Evolutionary conservation across 2,113 vertebrate genomes (phyloP).

Genomic region (Fukomys damarensis): DNA sequence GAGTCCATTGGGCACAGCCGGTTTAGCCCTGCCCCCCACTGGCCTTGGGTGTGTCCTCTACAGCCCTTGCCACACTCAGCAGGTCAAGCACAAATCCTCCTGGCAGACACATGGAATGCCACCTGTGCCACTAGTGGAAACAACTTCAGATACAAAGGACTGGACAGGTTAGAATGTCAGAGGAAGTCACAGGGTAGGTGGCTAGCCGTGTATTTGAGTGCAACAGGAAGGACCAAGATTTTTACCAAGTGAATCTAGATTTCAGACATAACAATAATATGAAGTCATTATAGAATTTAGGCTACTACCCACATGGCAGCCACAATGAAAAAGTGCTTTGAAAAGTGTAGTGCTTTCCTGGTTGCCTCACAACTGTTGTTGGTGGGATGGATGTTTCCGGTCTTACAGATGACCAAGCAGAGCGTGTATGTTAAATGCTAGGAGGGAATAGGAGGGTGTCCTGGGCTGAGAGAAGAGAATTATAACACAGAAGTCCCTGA

Average conservation of each 20-base stretch:
- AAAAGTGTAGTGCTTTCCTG: background rate
- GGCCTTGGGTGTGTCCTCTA: background rate
- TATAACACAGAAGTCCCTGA: background rate
- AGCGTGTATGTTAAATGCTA: background rate
- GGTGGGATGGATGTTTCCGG: background rate
- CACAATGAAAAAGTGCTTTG: background rate
- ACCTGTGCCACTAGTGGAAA: constrained; percentile 36
- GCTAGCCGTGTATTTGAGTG: constrained; percentile 40
- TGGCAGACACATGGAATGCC: constrained; percentile 44
- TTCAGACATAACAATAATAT: constrained; percentile 33
- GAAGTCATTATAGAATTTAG: constrained; percentile 15
- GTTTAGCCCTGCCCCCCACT: constrained; percentile 31
- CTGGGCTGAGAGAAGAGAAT: background rate
- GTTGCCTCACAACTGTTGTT: background rate
- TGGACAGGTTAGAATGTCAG: constrained; percentile 51
- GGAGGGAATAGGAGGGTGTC: background rate
- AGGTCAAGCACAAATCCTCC: constrained; percentile 52
- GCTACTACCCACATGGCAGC: background rate
- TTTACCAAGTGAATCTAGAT: constrained; percentile 39
- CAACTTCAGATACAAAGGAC: constrained; percentile 61
- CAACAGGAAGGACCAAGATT: constrained; percentile 56
- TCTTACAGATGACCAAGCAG: background rate
- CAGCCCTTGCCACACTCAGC: background rate
- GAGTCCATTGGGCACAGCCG: background rate
- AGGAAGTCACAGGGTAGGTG: constrained; percentile 72